Evolutionary conservation across 2,888 invertebrate genomes (phyloP).

Genomic region (Brachyopa scutellaris): DNA sequence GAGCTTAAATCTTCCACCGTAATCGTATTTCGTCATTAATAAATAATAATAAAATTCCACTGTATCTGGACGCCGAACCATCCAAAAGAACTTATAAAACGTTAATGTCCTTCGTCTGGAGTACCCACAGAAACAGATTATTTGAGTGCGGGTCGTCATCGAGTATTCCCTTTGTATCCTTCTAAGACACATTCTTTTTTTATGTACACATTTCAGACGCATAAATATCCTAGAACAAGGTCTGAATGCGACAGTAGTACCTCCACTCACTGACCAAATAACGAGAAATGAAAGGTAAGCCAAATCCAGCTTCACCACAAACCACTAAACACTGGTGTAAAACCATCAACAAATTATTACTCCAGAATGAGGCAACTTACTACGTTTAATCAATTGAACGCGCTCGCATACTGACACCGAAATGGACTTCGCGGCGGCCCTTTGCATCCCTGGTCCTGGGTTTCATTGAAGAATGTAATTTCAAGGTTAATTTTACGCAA

Average conservation of each 20-base stretch:
- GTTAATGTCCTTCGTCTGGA: not conserved
- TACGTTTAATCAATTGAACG: no score
- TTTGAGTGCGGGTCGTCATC: no score
- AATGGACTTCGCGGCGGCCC: no score
- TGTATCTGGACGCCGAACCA: no score
- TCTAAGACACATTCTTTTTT: no score
- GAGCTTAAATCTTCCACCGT: no score
- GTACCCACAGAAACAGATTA: not conserved
- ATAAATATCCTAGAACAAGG: constrained; percentile 10
- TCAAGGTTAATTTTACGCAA: constrained; percentile 64
- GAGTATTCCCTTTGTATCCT: no score
- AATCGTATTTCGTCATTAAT: no score
- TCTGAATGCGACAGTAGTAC: not conserved
- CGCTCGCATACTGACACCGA: no score
- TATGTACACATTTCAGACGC: not conserved
- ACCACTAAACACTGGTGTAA: not conserved
- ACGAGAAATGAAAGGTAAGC: not conserved
- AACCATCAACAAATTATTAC: constrained; percentile 14
- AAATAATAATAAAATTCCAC: no score
- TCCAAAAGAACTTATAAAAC: no score
- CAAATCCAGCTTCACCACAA: not conserved
- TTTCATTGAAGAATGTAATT: constrained; percentile 56
- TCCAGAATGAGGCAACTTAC: not conserved
- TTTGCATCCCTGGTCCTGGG: not conserved
- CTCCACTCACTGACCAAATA: not conserved